Evolutionary conservation across 2,113 vertebrate species (phyloP).

Genomic region (Taxidea taxus): DNA sequence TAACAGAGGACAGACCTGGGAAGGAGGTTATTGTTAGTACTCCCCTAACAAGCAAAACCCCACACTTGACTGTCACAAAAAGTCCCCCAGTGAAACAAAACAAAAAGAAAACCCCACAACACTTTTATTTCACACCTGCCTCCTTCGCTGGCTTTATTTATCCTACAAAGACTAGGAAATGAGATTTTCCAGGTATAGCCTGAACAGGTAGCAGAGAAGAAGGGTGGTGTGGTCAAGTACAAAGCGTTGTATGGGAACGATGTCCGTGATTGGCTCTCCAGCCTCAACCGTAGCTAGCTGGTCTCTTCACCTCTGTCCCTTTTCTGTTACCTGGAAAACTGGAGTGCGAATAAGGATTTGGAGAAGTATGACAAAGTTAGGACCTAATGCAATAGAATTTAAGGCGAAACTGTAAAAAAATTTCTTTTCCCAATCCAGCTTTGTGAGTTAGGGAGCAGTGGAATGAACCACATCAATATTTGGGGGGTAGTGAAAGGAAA

Average conservation of each 20-base stretch:
- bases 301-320: neutral
- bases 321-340: neutral
- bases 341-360: neutral
- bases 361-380: neutral
- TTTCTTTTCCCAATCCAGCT: neutral
- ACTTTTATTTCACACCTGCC: constrained; percentile 32
- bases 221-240: neutral
- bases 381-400: neutral
- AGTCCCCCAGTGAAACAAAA: neutral
- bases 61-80: constrained; percentile 49
- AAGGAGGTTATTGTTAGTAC: constrained; percentile 41
- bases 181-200: neutral
- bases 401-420: neutral
- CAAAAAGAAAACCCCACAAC: neutral
- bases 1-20: constrained; percentile 64
- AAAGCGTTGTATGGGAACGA: neutral
- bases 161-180: neutral
- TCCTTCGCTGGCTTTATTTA: constrained; percentile 36
- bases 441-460: neutral
- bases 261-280: neutral
- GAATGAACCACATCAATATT: neutral
- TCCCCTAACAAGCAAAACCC: constrained; percentile 39
- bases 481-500: neutral
- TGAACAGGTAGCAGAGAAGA: neutral
- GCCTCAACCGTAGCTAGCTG: neutral